phyloP scores from a whole-genome alignment of 2,797 vertebrate species.

The Triplophysa yarkandensis region DNA sequence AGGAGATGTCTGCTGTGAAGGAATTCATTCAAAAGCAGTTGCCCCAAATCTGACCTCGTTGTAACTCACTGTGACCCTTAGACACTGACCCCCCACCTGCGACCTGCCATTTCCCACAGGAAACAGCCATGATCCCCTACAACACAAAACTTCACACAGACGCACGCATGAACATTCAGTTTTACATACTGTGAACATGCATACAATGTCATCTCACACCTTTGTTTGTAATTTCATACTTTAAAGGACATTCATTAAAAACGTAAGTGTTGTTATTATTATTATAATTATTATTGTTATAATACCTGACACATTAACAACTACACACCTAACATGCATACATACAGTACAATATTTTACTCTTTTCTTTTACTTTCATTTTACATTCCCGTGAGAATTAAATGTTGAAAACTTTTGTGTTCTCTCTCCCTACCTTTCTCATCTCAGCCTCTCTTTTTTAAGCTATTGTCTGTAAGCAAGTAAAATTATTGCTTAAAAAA shows the following conservation, averaged over 20 bases:
- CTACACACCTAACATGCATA: slow-evolving; percentile 20
- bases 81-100: slow-evolving; percentile 74
- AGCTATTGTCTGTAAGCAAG: slow-evolving; percentile 44
- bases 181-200: slow-evolving; percentile 60
- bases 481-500: slow-evolving; percentile 36
- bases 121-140: slow-evolving; percentile 78
- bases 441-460: slow-evolving; percentile 33
- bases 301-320: slow-evolving; percentile 34
- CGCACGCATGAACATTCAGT: slow-evolving; percentile 52
- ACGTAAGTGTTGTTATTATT: background rate
- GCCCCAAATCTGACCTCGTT: slow-evolving; percentile 88
- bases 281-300: slow-evolving; percentile 34
- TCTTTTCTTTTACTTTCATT: slow-evolving; percentile 56
- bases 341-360: slow-evolving; percentile 11
- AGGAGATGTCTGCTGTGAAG: slow-evolving; percentile 96
- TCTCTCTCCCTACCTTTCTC: slow-evolving; percentile 19
- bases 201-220: slow-evolving; percentile 49
- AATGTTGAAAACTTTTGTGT: slow-evolving; percentile 38
- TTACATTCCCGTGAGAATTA: slow-evolving; percentile 65
- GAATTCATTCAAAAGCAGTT: slow-evolving; percentile 95
- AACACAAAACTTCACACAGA: slow-evolving; percentile 17
- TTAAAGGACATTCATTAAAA: slow-evolving; percentile 42
- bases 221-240: slow-evolving; percentile 42
- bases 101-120: slow-evolving; percentile 78
- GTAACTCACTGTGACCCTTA: slow-evolving; percentile 75